These are phyloP conservation scores for Potorous gilbertii DNA, from an alignment of 2,797 vertebrate species.

Conservation along the genomic window DNA sequence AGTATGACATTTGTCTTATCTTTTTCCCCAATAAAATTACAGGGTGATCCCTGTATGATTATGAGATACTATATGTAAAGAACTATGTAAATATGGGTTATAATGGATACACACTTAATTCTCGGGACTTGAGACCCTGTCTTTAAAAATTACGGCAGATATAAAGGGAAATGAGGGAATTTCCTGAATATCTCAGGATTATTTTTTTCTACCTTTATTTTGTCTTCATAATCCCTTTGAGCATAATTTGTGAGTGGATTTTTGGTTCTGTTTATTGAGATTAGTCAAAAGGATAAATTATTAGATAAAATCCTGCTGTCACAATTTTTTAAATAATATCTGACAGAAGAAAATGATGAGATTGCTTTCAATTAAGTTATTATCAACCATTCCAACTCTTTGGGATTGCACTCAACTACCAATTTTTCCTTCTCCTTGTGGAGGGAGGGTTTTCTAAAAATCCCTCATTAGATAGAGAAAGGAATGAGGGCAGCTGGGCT, in stretches of 20 bases:
- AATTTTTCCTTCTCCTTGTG: not conserved
- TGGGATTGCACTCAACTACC: not conserved
- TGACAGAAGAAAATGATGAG: not conserved
- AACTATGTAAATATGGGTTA: not conserved
- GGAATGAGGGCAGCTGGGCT: not conserved
- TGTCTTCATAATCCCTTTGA: not conserved
- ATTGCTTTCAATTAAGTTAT: not conserved
- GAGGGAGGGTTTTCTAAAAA: not conserved
- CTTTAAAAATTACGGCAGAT: slow-evolving; percentile 11
- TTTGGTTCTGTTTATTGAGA: not conserved
- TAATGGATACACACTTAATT: not conserved
- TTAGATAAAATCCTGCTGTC: not conserved
- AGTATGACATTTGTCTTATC: not conserved
- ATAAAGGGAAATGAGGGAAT: slow-evolving; percentile 9
- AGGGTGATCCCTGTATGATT: not conserved
- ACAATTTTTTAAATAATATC: not conserved
- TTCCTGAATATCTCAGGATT: not conserved
- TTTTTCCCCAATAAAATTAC: not conserved
- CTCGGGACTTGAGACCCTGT: not conserved
- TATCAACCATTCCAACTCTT: not conserved
- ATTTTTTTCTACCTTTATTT: not conserved
- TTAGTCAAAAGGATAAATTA: slow-evolving; percentile 3
- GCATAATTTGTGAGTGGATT: not conserved
- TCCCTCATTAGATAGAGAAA: not conserved
- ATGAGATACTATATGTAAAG: not conserved